Conservation (phyloP, 2,888 invertebrate genomes). For the Empis livida region DNA sequence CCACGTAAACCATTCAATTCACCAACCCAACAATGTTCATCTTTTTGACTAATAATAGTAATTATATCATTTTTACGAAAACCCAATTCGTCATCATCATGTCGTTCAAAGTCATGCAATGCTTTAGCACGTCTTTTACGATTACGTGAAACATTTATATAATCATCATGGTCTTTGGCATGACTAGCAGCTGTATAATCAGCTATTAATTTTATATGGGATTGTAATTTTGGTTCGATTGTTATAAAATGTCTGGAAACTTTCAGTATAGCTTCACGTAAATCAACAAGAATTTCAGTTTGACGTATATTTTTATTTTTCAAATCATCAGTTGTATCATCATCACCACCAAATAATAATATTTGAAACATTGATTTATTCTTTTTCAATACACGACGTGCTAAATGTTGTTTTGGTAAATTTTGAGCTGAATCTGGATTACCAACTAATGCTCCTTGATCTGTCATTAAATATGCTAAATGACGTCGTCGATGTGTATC, state of each 20-base stretch:
- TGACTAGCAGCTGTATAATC: slow-evolving; percentile 96
- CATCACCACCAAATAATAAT: slow-evolving; percentile 66
- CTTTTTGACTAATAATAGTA: slow-evolving; percentile 91
- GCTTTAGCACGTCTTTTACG: slow-evolving; percentile 89
- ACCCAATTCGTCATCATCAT: slow-evolving; percentile 96
- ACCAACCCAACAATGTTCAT: slow-evolving; percentile 98
- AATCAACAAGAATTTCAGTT: slow-evolving; percentile 95
- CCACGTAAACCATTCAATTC: slow-evolving; percentile 89
- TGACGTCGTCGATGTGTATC: slow-evolving; percentile 86
- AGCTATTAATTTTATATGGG: slow-evolving; percentile 69
- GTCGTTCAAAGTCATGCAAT: slow-evolving; percentile 89
- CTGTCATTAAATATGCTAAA: slow-evolving; percentile 91
- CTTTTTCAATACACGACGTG: slow-evolving; percentile 74
- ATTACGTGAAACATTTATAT: slow-evolving; percentile 81
- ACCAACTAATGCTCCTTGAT: slow-evolving; percentile 84
- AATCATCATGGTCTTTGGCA: slow-evolving; percentile 84
- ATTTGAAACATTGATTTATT: slow-evolving; percentile 83
- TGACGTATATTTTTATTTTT: slow-evolving; percentile 95
- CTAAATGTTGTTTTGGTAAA: slow-evolving; percentile 85
- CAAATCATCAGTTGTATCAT: slow-evolving; percentile 53
- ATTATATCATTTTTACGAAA: slow-evolving; percentile 98
- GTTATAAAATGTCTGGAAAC: slow-evolving; percentile 90
- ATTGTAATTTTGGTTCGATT: slow-evolving; percentile 73
- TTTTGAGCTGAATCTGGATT: slow-evolving; percentile 82
- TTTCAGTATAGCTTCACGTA: slow-evolving; percentile 89